These are phyloP conservation scores for Thaumatotibia leucotreta DNA, from an alignment of 1,140 invertebrate species.

Conservation along the genomic window DNA sequence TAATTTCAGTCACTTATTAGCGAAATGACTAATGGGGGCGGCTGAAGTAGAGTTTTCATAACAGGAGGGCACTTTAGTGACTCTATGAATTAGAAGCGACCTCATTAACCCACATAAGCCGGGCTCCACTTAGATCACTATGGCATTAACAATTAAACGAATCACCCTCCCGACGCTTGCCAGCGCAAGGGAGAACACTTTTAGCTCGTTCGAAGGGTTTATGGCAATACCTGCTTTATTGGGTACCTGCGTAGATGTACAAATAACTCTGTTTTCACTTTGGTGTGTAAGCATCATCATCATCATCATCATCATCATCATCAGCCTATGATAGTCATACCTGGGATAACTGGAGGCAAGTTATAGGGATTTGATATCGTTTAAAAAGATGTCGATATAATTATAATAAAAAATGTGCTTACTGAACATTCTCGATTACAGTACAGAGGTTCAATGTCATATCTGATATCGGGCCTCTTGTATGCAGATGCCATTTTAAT, in stretches of 20 bases:
- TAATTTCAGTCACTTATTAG: constrained; percentile 1
- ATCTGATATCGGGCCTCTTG: no score
- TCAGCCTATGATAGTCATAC: no score
- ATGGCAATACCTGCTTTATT: constrained; percentile 10
- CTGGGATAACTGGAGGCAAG: no score
- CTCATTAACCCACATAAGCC: constrained; percentile 68
- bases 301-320: no score
- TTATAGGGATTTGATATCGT: no score
- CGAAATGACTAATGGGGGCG: constrained; percentile 27
- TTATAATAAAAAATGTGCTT: no score
- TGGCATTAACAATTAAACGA: constrained; percentile 62
- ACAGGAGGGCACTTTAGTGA: constrained; percentile 46
- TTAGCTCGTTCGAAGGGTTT: constrained; percentile 11
- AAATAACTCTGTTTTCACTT: background rate
- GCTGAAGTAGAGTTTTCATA: constrained; percentile 34
- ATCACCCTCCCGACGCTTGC: constrained; percentile 21
- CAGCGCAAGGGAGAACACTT: background rate
- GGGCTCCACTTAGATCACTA: constrained; percentile 48
- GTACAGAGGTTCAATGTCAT: no score
- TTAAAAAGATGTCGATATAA: no score
- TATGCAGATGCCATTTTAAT: no score
- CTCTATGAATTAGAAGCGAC: constrained; percentile 60
- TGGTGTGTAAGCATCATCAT: background rate
- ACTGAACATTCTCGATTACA: no score
- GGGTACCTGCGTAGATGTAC: background rate